Evolutionary conservation across 2,113 vertebrate genomes (phyloP).

Genomic region (Choloepus hoffmanni): DNA sequence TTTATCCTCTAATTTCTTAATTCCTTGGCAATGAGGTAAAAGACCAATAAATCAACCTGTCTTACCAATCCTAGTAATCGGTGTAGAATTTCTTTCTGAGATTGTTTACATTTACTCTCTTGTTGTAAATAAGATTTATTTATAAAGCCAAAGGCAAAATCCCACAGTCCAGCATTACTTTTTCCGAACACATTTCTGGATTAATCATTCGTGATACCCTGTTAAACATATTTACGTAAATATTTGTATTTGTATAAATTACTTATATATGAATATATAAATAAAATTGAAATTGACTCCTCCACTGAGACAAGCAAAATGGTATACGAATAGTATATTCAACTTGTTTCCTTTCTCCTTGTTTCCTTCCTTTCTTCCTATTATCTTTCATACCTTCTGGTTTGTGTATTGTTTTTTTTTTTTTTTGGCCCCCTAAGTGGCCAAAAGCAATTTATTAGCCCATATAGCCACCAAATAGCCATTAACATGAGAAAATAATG

Average conservation of each 20-base stretch:
- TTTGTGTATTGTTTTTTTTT: background rate
- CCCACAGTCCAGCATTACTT: background rate
- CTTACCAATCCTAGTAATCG: background rate
- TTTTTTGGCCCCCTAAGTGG: background rate
- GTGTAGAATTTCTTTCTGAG: background rate
- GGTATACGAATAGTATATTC: background rate
- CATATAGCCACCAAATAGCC: background rate
- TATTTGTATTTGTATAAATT: background rate
- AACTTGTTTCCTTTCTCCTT: background rate
- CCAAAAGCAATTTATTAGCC: too few relatives aligned
- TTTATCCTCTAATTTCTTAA: constrained; percentile 33
- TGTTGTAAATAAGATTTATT: background rate
- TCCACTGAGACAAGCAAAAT: background rate
- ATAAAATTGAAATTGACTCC: background rate
- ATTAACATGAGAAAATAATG: background rate
- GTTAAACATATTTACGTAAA: background rate
- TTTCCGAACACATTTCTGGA: background rate
- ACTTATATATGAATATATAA: background rate
- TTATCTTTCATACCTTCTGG: background rate
- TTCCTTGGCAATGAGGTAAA: background rate
- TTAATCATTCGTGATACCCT: background rate
- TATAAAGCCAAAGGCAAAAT: background rate
- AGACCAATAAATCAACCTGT: background rate
- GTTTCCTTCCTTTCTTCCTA: background rate
- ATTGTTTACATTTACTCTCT: background rate